Conservation (phyloP, 2,113 vertebrate genomes). For the Tachuris rubrigastra region DNA sequence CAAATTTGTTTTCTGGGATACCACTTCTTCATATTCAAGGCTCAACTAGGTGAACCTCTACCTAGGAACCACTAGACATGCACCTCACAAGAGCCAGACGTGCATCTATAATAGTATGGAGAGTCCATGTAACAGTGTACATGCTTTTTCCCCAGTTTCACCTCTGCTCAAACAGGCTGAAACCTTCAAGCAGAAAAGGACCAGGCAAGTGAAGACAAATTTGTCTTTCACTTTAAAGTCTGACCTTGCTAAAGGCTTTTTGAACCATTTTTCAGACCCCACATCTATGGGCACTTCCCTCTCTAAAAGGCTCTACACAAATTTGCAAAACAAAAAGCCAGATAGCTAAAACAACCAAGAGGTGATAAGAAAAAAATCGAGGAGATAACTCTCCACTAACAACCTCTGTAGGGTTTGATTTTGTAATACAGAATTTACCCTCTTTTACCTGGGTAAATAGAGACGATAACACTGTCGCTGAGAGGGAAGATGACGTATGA, state of each 20-base stretch:
- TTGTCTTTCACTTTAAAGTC: not conserved
- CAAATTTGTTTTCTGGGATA: not conserved
- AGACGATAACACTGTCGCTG: not conserved
- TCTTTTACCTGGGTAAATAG: slow-evolving; percentile 30
- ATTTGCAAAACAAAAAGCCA: slow-evolving; percentile 16
- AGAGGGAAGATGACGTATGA: not conserved
- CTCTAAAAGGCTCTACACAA: not conserved
- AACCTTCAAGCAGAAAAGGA: not conserved
- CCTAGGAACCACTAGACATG: not conserved
- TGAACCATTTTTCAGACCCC: not conserved
- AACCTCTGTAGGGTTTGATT: slow-evolving; percentile 13
- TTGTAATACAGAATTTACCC: slow-evolving; percentile 39
- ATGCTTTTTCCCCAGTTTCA: not conserved
- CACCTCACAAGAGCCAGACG: fast-evolving
- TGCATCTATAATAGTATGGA: fast-evolving
- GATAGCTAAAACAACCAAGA: slow-evolving; percentile 13
- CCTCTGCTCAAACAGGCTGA: not conserved
- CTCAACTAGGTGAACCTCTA: not conserved
- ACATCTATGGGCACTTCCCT: not conserved
- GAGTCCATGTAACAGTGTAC: fast-evolving
- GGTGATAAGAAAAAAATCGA: not conserved
- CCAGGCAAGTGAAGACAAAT: not conserved
- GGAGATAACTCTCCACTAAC: slow-evolving; percentile 3
- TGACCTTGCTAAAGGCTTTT: slow-evolving; percentile 11
- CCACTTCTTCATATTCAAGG: not conserved